Base-by-base conservation (phyloP, 2,113 vertebrate genomes). In the Sakesphorus luctuosus region DNA sequence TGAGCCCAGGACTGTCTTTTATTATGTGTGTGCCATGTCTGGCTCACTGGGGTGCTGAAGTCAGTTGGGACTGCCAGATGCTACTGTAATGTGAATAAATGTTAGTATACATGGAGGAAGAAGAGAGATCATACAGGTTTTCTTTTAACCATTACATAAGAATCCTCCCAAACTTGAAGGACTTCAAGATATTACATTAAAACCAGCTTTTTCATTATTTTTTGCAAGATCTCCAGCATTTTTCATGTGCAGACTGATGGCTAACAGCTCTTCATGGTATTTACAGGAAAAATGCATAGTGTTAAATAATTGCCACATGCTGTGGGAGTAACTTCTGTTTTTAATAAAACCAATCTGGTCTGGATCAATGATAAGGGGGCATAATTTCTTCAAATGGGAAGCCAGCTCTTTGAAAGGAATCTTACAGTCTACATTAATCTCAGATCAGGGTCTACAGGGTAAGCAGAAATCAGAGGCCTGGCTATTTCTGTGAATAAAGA, bases 331-430 rank as follows among this genome's bases (percentile, higher is more conserved):
- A 97, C 94, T 97, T 97, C 96, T 98, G 97, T 97, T 98, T 98
- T 94, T 84, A 95, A 98, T 97, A 97, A 98, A 97, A 94, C 59
- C 97, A 97, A 85, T 98, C 96, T 98, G 97, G 95, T 96, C 97
- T 96, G 89, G 97, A 98, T 97, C 96, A 98, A 92, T 97, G 97
- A 98, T 97, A 97, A 98, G 96, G 84, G 93, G 94, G 82, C 96
- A 97, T 91, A 90, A 92, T 96, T 97, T 96, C 96, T 97, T 97
- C 97, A 97, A 96, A 97, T 96, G 96, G 77, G 62, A 97, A 97
- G 84, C 68, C 95, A 96, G 91, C 93, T 95, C 98, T 98, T 97
- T 97, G 97, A 97, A 96, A 94, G 81, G 88, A 96, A 94, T 93
- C 96, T 95, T 92, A 50, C 71, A 93, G 74, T 90, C 84, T 84